Conservation (phyloP, 2,113 vertebrate genomes). For the Ptychochromis oligacanthus region DNA sequence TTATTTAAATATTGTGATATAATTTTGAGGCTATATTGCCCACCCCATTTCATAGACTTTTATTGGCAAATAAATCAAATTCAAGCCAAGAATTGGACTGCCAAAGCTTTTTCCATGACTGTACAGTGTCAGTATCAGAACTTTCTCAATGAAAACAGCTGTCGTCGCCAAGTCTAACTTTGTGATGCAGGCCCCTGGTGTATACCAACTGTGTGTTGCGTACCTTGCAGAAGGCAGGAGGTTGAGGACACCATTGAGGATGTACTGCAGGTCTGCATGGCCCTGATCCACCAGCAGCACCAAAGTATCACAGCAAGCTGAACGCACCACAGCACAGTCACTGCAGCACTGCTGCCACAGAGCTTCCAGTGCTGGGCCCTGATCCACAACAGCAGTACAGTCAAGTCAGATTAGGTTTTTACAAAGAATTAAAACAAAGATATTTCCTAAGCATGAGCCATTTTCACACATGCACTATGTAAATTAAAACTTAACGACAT, state of each 20-base stretch:
- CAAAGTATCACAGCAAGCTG: conserved; percentile 88
- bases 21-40: too few relatives aligned
- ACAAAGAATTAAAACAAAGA: not conserved
- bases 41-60: too few relatives aligned
- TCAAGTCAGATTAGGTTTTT: not conserved
- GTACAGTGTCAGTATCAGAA: not conserved
- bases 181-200: not conserved
- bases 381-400: conserved; percentile 1
- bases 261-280: conserved; percentile 86
- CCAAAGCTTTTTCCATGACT: too few relatives aligned
- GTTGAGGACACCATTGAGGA: conserved; percentile 89
- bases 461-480: not conserved
- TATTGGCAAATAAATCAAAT: too few relatives aligned
- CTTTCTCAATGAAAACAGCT: not conserved
- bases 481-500: too few relatives aligned
- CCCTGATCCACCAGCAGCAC: conserved; percentile 89
- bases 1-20: too few relatives aligned
- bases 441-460: not conserved
- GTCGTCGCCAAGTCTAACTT: not conserved
- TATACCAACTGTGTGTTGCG: not conserved
- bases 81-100: not conserved
- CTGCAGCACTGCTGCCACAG: conserved; percentile 94
- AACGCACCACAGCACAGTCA: conserved; percentile 83
- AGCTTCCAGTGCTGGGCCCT: conserved; percentile 88
- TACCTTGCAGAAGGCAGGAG: conserved; percentile 93